These are phyloP conservation scores for Aphidius colemani DNA, from an alignment of 2,888 invertebrate genomes.

Conservation along the genomic window DNA sequence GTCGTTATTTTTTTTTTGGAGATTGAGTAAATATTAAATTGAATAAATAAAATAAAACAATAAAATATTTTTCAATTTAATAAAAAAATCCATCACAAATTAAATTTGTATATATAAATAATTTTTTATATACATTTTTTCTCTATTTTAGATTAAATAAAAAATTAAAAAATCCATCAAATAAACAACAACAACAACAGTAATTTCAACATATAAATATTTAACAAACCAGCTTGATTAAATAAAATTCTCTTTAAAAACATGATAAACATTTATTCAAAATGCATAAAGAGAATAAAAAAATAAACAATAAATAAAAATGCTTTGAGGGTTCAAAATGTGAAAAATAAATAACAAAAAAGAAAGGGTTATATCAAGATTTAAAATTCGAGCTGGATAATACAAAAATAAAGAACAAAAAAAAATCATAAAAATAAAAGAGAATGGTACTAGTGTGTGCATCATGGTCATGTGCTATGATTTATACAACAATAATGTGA, in stretches of 20 bases:
- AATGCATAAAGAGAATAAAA: slow-evolving; percentile 11
- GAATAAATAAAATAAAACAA: too few species aligned
- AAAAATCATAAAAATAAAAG: not conserved
- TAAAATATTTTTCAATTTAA: too few species aligned
- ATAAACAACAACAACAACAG: not conserved
- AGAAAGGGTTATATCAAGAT: slow-evolving; percentile 6
- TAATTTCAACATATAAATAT: not conserved
- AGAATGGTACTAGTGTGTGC: slow-evolving; percentile 2
- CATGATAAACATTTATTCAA: not conserved
- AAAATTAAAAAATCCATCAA: not conserved
- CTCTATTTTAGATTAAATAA: not conserved
- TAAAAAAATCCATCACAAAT: too few species aligned
- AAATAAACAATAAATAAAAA: not conserved
- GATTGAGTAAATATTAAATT: not conserved
- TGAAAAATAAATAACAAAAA: not conserved
- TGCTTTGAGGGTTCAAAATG: not conserved
- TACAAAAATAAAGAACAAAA: not conserved
- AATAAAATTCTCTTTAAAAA: too few species aligned
- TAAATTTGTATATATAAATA: too few species aligned
- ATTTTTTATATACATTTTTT: too few species aligned
- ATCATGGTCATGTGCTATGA: slow-evolving; percentile 25
- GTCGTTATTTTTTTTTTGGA: not conserved
- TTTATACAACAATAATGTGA: slow-evolving; percentile 32
- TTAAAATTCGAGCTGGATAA: slow-evolving; percentile 21
- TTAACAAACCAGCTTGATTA: too few species aligned